These are phyloP conservation scores for Podarcis lilfordi DNA, from an alignment of 2,797 vertebrate genomes.

Conservation along the genomic window DNA sequence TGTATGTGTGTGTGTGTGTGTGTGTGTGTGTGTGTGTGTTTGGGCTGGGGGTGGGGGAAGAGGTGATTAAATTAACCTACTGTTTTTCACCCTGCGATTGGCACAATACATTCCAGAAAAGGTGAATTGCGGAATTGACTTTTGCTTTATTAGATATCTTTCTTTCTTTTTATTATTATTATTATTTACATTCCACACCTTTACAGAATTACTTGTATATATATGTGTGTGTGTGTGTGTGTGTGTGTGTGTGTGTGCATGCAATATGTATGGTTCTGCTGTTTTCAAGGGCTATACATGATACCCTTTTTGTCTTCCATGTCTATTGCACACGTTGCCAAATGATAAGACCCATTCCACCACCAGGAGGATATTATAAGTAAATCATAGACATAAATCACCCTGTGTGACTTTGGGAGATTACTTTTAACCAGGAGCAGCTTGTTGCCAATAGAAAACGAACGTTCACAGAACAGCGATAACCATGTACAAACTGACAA, in stretches of 20 bases:
- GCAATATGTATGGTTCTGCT: background rate
- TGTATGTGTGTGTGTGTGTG: background rate
- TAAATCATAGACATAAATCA: slow-evolving; percentile 62
- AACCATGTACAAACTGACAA: slow-evolving; percentile 66
- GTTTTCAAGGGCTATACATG: slow-evolving; percentile 1
- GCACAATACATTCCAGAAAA: slow-evolving; percentile 69
- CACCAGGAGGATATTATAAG: slow-evolving; percentile 61
- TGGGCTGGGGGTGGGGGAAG: slow-evolving; percentile 5
- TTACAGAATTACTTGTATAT: slow-evolving; percentile 10
- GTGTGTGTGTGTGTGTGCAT: background rate
- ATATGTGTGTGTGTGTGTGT: background rate
- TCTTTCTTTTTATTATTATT: background rate
- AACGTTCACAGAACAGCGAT: slow-evolving; percentile 68
- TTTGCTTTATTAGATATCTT: slow-evolving; percentile 49
- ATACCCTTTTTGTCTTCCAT: background rate
- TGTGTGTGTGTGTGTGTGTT: background rate
- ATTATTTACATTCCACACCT: slow-evolving; percentile 26
- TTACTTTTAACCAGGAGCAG: slow-evolving; percentile 69
- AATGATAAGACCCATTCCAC: slow-evolving; percentile 40
- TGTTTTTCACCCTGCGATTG: slow-evolving; percentile 64
- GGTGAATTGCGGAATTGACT: slow-evolving; percentile 61
- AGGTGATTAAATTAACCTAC: slow-evolving; percentile 72
- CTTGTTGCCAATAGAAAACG: slow-evolving; percentile 64
- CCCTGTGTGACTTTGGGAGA: slow-evolving; percentile 58
- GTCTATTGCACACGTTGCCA: slow-evolving; percentile 28